phyloP scores from a whole-genome alignment of 2,888 invertebrate genomes.

The Ischnus inquisitorius region DNA sequence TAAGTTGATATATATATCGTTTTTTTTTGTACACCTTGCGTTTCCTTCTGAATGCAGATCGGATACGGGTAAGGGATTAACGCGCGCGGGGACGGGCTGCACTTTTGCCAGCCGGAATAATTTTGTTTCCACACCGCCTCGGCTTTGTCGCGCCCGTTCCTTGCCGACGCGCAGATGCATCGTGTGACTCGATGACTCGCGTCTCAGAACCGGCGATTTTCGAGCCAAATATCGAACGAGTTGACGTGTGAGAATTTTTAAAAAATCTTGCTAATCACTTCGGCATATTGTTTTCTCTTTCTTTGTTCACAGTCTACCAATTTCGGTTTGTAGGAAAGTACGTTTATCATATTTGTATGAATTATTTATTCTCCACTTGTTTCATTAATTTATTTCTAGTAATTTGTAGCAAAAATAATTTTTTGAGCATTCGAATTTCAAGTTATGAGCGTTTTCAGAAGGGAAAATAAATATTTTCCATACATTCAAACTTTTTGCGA shows the following conservation, averaged over 20 bases:
- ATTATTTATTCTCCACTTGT: too few species aligned
- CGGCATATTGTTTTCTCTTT: too few species aligned
- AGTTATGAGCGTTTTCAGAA: too few species aligned
- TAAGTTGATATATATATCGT: neutral
- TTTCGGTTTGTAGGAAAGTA: too few species aligned
- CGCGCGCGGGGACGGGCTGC: conserved; percentile 77
- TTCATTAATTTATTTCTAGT: too few species aligned
- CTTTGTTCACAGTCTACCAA: too few species aligned
- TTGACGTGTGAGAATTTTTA: neutral
- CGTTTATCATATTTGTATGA: too few species aligned
- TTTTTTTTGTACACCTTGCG: conserved; percentile 65
- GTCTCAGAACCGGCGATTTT: conserved; percentile 1
- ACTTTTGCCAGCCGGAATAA: conserved; percentile 81
- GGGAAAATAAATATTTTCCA: too few species aligned
- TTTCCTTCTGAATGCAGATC: conserved; percentile 78
- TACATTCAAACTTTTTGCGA: too few species aligned
- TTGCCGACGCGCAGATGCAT: conserved; percentile 57
- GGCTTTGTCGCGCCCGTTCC: conserved; percentile 30
- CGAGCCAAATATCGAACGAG: conserved; percentile 1
- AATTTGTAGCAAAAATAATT: too few species aligned
- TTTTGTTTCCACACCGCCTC: conserved; percentile 45
- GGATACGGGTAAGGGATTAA: conserved; percentile 80
- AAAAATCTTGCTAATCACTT: too few species aligned
- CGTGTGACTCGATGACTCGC: conserved; percentile 53
- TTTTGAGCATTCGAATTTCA: too few species aligned